A percentile compares a stretch with the other conserved stretches of the same genome.
Conservation (phyloP, 2,888 invertebrate species). For the Meta bourneti region DNA sequence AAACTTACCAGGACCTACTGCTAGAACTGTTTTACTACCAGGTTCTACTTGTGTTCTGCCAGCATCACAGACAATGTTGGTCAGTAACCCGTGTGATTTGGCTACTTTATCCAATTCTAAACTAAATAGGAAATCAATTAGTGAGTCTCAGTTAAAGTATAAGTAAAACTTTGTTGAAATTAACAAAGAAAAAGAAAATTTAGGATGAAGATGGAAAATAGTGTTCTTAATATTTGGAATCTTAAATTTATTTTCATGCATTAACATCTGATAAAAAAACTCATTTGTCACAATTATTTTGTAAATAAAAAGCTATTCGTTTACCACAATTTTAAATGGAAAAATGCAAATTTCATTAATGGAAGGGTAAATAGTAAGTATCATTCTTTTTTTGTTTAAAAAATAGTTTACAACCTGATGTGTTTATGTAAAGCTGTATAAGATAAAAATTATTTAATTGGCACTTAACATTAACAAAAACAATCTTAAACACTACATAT, state of each 20-base stretch:
- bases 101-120: constrained; percentile 87
- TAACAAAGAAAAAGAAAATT: background rate
- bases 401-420: background rate
- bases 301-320: background rate
- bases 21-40: constrained; percentile 93
- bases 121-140: constrained; percentile 23
- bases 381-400: background rate
- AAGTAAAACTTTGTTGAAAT: background rate
- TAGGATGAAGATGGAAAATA: background rate
- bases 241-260: background rate
- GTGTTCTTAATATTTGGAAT: background rate
- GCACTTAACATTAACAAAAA: too few species aligned
- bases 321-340: background rate
- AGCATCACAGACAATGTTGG: constrained; percentile 91
- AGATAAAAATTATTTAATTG: too few species aligned
- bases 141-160: background rate
- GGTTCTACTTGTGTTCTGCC: constrained; percentile 95
- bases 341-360: too few species aligned
- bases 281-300: background rate
- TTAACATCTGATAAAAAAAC: background rate
- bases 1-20: constrained; percentile 89
- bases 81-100: constrained; percentile 86
- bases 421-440: background rate
- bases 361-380: too few species aligned
- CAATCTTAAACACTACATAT: too few species aligned